Percentiles rank a stretch among this genome's conserved stretches.
These are phyloP conservation scores for Isoperla grammatica DNA, from an alignment of 2,888 invertebrate species.

Conservation along the genomic window DNA sequence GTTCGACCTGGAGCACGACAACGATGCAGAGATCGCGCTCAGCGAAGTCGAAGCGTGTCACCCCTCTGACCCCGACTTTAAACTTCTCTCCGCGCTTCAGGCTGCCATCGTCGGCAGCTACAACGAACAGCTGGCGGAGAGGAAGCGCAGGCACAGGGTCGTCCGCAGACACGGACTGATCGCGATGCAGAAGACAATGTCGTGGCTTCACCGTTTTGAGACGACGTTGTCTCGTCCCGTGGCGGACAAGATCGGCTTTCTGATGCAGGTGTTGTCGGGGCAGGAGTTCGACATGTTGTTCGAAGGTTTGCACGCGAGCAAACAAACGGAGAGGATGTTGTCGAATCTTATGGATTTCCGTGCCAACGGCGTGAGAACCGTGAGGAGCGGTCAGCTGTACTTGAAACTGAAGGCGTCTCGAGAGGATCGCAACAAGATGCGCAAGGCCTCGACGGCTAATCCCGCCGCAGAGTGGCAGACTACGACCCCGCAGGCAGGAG, in stretches of 20 bases:
- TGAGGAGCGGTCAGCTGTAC: constrained; percentile 59
- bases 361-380: constrained; percentile 61
- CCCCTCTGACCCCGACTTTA: constrained; percentile 41
- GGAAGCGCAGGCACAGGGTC: constrained; percentile 64
- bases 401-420: constrained; percentile 58
- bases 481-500: not conserved
- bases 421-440: constrained; percentile 50
- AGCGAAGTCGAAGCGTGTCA: constrained; percentile 48
- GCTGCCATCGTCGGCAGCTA: constrained; percentile 66
- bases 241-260: constrained; percentile 52
- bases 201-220: constrained; percentile 66
- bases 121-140: constrained; percentile 67
- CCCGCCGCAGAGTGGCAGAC: constrained; percentile 21
- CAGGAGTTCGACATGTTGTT: constrained; percentile 69
- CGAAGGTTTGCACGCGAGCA: constrained; percentile 67
- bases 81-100: constrained; percentile 59
- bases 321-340: constrained; percentile 52
- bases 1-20: constrained; percentile 77
- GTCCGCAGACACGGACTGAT: constrained; percentile 76
- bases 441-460: constrained; percentile 40
- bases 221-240: constrained; percentile 45
- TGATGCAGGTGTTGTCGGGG: constrained; percentile 70
- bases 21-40: constrained; percentile 70
- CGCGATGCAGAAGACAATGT: constrained; percentile 60
- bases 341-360: constrained; percentile 42